Base-by-base conservation (phyloP, 2,888 invertebrate genomes). In the Himalopsyche japonica region DNA sequence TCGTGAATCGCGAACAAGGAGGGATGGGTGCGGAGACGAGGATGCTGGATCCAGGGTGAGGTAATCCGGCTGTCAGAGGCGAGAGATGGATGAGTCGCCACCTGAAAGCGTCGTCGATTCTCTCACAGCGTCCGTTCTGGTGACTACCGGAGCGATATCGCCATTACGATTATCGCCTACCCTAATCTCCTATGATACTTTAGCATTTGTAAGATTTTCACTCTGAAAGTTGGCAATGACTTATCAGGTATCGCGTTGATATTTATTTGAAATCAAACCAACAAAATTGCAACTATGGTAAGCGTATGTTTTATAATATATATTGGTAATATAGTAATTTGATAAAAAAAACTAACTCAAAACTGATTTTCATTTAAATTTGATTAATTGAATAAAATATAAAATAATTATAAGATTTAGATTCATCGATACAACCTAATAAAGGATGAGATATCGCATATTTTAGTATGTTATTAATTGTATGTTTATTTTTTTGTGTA, bases 61-160 rank as follows among this genome's bases (percentile, higher is more conserved):
- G 84, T 87, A 87, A 87, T 87, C 87, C 87, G 48, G 80, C 87
- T 87, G 87, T 87, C 87, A 85, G 77, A 43, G 70, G n/a, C 84
- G 34, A 47, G 85, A 87, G 87, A 87, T 87, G 87, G 87, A 87
- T 87, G 87, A 86, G 84, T 76, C 84, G 81, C 82, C 87, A 87
- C 86, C 87, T 87, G 86, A 85, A 82, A 70, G 76, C 32, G 80
- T 79, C 82, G 80, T 79, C 80, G 87, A 86, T 87, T 86, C 87
- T 86, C 86, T 82, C 87, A 87, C 87, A 82, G 80, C 70, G 70
- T 70, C 70, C 70, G 43, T 43, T 43, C 43, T 43, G 43, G 43
- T 43, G 70, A 70, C 70, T 70, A 27, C 20, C 70, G 70, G 30
- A 70, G 70, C 70, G 70, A 70, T 70, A 24, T 30, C 70, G 27